phyloP scores from a whole-genome alignment of 2,888 invertebrate genomes.

The Macrosiphum euphorbiae region DNA sequence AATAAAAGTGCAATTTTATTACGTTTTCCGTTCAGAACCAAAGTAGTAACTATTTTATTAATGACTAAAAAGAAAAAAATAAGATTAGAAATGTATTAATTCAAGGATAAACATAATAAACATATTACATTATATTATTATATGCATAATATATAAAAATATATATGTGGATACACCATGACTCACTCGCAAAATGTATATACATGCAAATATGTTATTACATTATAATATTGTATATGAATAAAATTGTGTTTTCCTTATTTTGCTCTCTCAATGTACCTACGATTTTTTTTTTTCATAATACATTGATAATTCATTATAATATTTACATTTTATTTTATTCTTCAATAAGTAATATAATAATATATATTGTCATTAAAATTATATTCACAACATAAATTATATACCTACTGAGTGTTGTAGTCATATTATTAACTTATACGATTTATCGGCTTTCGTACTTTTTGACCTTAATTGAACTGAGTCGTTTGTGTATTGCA shows the following conservation, averaged over 20 bases:
- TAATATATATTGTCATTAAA: slow-evolving; percentile 4
- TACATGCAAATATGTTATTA: slow-evolving; percentile 36
- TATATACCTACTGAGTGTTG: not conserved
- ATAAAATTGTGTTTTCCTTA: slow-evolving; percentile 52
- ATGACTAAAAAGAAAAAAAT: slow-evolving; percentile 12
- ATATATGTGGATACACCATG: slow-evolving; percentile 2
- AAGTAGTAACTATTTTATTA: slow-evolving; percentile 20
- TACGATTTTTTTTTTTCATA: not conserved
- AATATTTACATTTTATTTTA: slow-evolving; percentile 19
- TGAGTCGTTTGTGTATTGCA: not conserved
- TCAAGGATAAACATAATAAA: slow-evolving; percentile 48
- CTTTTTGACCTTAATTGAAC: slow-evolving; percentile 25
- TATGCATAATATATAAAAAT: not conserved
- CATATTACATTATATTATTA: not conserved
- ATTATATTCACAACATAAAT: slow-evolving; percentile 2
- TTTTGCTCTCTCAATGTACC: slow-evolving; percentile 12
- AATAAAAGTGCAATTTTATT: slow-evolving; percentile 35
- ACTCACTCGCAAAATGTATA: slow-evolving; percentile 11
- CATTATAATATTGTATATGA: slow-evolving; percentile 29
- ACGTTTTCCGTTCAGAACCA: slow-evolving; percentile 19
- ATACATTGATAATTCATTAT: slow-evolving; percentile 20
- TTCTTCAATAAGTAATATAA: slow-evolving; percentile 22
- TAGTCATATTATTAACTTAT: not conserved
- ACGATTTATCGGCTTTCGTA: slow-evolving; percentile 10
- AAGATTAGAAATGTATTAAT: slow-evolving; percentile 35